A percentile compares a stretch with the other conserved stretches of the same genome.
Evolutionary conservation across 2,888 invertebrate species (phyloP).

Genomic region (Hypolimnas misippus): DNA sequence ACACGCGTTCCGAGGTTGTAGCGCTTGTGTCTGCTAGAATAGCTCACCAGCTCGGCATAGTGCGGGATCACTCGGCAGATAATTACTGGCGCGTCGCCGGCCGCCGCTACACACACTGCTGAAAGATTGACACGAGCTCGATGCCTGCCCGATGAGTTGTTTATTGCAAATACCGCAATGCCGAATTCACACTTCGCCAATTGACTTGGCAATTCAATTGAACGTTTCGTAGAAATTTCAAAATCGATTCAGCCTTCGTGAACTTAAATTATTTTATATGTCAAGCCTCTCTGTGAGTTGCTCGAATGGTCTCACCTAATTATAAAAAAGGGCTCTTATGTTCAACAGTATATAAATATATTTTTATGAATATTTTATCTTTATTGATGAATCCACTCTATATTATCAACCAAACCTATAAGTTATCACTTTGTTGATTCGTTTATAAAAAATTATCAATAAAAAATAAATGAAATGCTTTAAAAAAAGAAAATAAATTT

Average conservation of each 20-base stretch:
- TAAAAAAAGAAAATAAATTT: too few species aligned
- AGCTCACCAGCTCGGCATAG: slow-evolving; percentile 47
- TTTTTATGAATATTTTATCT: not conserved
- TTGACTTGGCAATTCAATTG: slow-evolving; percentile 39
- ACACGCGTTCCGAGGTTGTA: slow-evolving; percentile 29
- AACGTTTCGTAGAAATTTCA: slow-evolving; percentile 41
- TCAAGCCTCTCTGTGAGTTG: not conserved
- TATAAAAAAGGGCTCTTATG: too few species aligned
- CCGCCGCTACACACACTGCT: slow-evolving; percentile 55
- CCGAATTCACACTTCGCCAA: slow-evolving; percentile 51
- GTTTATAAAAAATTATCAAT: too few species aligned
- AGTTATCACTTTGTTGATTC: not conserved
- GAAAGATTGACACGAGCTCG: slow-evolving; percentile 70
- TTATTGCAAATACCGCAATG: slow-evolving; percentile 66
- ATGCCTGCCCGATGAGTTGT: slow-evolving; percentile 65
- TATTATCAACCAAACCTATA: not conserved
- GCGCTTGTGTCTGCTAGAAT: slow-evolving; percentile 41
- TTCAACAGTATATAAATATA: not conserved
- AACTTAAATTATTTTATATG: not conserved
- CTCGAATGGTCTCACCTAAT: not conserved
- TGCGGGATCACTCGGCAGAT: slow-evolving; percentile 59
- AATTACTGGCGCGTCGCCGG: slow-evolving; percentile 67
- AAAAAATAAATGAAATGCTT: too few species aligned
- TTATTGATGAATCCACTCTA: not conserved
- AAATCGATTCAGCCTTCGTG: slow-evolving; percentile 4